A percentile compares a stretch with the other conserved stretches of the same genome.
phyloP scores from a whole-genome alignment of 2,797 vertebrate species.

The Halcyon smyrnensis region DNA sequence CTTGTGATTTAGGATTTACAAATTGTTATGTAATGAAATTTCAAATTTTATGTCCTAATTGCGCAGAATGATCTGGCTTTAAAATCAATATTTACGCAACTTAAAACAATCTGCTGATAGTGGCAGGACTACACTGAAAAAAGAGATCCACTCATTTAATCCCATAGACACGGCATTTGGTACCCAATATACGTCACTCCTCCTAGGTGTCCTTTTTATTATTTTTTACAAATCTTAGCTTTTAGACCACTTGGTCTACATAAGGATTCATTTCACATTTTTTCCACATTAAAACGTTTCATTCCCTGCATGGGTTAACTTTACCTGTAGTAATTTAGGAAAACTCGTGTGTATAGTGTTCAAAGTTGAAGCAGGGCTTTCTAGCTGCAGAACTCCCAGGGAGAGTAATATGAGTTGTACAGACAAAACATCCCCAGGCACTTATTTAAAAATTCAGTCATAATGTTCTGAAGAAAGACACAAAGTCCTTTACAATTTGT shows the following conservation, averaged over 20 bases:
- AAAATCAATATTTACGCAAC: neutral
- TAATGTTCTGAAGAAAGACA: neutral
- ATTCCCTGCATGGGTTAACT: neutral
- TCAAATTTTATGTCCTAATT: neutral
- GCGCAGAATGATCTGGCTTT: neutral
- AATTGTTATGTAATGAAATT: neutral
- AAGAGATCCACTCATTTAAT: neutral
- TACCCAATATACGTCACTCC: neutral
- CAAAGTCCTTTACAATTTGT: neutral
- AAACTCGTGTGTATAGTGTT: neutral
- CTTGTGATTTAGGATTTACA: neutral
- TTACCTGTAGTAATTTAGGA: neutral
- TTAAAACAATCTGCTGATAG: neutral
- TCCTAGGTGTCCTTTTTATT: neutral
- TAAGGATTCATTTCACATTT: neutral
- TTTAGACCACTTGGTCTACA: neutral
- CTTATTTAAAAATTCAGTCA: neutral
- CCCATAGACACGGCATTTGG: neutral
- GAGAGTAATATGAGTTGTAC: fast-evolving
- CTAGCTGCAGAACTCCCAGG: neutral
- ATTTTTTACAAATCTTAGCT: neutral
- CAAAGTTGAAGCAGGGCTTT: neutral
- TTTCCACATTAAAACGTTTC: neutral
- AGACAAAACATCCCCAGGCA: neutral
- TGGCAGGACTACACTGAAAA: neutral